phyloP scores from a whole-genome alignment of 2,113 vertebrate species.

The Macaca fascicularis region T2T-MFA8v1.1 NC_088385.1:54586001-54586500 shows the following conservation, averaged over 20 bases:
- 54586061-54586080: too few species aligned
- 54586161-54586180: too few species aligned
- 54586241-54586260: not conserved
- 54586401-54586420: not conserved
- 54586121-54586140: too few species aligned
- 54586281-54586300: not conserved
- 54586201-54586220: not conserved
- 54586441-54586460: not conserved
- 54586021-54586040: too few species aligned
- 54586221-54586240: not conserved
- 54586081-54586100: too few species aligned
- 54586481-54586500: not conserved
- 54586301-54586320: not conserved
- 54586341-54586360: not conserved
- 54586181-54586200: too few species aligned
- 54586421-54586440: slow-evolving; percentile 28
- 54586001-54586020: too few species aligned
- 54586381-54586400: not conserved
- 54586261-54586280: not conserved
- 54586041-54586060: too few species aligned
- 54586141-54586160: too few species aligned
- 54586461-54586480: not conserved
- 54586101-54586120: too few species aligned
- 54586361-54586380: not conserved
- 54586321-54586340: not conserved